Percentiles rank a stretch among this genome's conserved stretches.
Conservation (phyloP, 1,140 invertebrate genomes). For the Archivesica marissinica region DNA sequence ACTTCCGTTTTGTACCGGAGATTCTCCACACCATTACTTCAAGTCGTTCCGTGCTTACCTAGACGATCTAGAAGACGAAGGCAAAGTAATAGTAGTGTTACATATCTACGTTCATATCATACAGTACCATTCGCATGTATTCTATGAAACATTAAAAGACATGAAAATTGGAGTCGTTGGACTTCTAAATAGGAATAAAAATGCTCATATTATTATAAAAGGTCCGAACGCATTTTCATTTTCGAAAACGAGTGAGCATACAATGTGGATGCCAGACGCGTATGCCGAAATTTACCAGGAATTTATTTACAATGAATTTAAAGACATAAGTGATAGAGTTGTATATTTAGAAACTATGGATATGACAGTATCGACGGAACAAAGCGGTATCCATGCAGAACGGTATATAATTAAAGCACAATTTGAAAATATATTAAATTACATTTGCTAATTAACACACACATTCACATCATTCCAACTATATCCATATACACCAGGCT, state of each 20-base stretch:
- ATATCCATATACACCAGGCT: too few relatives aligned
- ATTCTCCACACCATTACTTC: constrained; percentile 42
- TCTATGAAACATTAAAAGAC: constrained; percentile 26
- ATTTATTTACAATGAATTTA: constrained; percentile 35
- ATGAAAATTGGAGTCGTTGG: background rate
- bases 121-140: constrained; percentile 38
- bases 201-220: constrained; percentile 32
- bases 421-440: constrained; percentile 8
- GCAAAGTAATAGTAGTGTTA: constrained; percentile 1
- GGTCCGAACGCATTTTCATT: constrained; percentile 49
- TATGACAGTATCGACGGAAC: constrained; percentile 43
- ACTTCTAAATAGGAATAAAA: constrained; percentile 7
- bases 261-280: constrained; percentile 41
- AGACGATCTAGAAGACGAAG: background rate
- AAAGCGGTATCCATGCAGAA: constrained; percentile 41
- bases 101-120: constrained; percentile 42
- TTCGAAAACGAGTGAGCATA: constrained; percentile 32
- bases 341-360: constrained; percentile 36
- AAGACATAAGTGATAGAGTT: constrained; percentile 35
- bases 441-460: too few relatives aligned
- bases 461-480: too few relatives aligned
- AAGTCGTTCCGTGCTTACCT: constrained; percentile 11
- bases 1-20: constrained; percentile 46
- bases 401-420: background rate
- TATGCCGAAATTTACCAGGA: constrained; percentile 28